Conservation (phyloP, 2,797 vertebrate genomes). For the Melanotaenia pygmaea region DNA sequence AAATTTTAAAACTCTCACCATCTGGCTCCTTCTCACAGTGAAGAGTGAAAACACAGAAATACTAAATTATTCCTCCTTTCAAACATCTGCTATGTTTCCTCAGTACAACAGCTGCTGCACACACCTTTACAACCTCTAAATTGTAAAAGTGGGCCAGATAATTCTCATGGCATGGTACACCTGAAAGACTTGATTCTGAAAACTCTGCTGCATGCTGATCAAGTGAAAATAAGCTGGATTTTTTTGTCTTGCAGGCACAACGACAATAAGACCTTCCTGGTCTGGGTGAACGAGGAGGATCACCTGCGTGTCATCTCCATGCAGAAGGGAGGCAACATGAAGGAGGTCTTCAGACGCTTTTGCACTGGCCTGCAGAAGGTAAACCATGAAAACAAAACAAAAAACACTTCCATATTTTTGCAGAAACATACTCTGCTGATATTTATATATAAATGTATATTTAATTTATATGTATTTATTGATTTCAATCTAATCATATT, state of each 20-base stretch:
- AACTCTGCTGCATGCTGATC: no score
- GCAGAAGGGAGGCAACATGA: constrained; percentile 98
- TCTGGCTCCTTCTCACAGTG: background rate
- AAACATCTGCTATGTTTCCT: constrained; percentile 30
- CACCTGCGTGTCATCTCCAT: constrained; percentile 99
- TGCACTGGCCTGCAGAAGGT: constrained; percentile 92
- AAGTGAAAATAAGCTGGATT: background rate
- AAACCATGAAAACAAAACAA: constrained; percentile 95
- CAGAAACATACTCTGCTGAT: constrained; percentile 37
- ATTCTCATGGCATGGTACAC: background rate
- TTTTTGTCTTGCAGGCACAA: constrained; percentile 89
- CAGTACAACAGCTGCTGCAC: constrained; percentile 8
- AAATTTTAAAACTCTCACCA: background rate
- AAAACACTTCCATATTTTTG: no score
- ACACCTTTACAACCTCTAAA: background rate
- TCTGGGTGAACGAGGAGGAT: constrained; percentile 99
- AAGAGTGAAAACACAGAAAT: background rate
- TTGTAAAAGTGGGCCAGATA: background rate
- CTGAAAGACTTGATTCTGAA: no score
- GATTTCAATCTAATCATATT: no score
- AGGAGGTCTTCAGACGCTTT: constrained; percentile 96
- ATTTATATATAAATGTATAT: no score
- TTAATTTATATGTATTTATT: no score
- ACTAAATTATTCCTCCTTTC: constrained; percentile 11
- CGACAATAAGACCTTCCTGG: constrained; percentile 95